Evolutionary conservation across 23 tunicate species (phyloP), one percentile per base, ranked within the genome.

Genomic region (Botrylloides violaceus): DNA sequence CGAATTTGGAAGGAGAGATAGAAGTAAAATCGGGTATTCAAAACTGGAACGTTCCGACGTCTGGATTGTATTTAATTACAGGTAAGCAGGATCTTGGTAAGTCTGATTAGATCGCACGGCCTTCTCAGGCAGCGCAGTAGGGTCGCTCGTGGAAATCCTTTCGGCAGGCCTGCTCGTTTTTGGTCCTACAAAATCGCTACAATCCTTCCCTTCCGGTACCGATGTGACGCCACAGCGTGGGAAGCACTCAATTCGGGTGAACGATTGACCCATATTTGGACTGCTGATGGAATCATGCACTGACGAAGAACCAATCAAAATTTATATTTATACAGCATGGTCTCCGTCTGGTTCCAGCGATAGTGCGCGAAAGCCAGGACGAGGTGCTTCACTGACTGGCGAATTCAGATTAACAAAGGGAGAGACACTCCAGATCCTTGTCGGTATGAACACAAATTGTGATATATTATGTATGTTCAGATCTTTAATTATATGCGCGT

Each of bases 41-140:
- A 79, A 63, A 32, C 2, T 90, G 97, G 97, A 75, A 66, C 1
- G 97, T 72, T 34, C 97, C 97, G 3, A 62, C 57, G 24, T 73
- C 97, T 1, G 97, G 97, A 35, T 62, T 90, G 38, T 90, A 83
- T 61, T 63, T 90, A 3, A 68, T 90, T 6, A 83, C 97, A 53
- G 97, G 97, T 90, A 32, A 31, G 48, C 19, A 73, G 55, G 55
- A 12, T 47, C 18, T 47, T n/a, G n/a, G n/a, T n/a, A n/a, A n/a
- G n/a, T n/a, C n/a, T n/a, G n/a, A n/a, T n/a, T n/a, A n/a, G n/a
- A n/a, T n/a, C n/a, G n/a, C n/a, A n/a, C n/a, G n/a, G n/a, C n/a
- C n/a, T n/a, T n/a, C n/a, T n/a, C n/a, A n/a, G n/a, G n/a, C n/a
- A n/a, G n/a, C n/a, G n/a, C n/a, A n/a, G n/a, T n/a, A n/a, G n/a